phyloP scores from a whole-genome alignment of 2,888 invertebrate genomes.

The Hedychridium roseum region DNA sequence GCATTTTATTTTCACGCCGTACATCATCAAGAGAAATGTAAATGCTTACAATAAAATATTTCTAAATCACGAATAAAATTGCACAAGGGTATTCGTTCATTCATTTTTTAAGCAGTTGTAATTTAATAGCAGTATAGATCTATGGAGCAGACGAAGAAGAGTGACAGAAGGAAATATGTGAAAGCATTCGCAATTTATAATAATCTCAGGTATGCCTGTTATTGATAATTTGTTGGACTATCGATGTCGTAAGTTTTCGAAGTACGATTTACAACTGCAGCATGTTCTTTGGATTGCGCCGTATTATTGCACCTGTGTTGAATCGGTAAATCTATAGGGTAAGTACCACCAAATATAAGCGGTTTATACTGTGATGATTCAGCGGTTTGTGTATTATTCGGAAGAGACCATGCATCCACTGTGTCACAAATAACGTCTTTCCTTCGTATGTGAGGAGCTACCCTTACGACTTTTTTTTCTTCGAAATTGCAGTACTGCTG shows the following conservation, averaged over 20 bases:
- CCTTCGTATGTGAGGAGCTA: constrained; percentile 60
- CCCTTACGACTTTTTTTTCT: constrained; percentile 56
- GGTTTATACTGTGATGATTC: constrained; percentile 66
- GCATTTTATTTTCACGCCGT: no score
- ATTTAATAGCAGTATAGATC: no score
- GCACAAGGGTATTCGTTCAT: no score
- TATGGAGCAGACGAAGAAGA: no score
- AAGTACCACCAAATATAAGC: constrained; percentile 85
- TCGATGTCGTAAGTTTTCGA: constrained; percentile 68
- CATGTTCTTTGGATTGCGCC: constrained; percentile 16
- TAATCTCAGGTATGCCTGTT: constrained; percentile 16
- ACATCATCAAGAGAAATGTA: no score
- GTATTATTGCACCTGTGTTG: constrained; percentile 21
- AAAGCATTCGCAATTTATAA: no score
- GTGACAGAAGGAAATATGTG: no score
- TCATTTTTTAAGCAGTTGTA: no score
- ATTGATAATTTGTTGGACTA: constrained; percentile 60
- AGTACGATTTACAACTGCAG: constrained; percentile 30
- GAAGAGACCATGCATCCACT: constrained; percentile 69
- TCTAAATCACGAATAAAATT: no score
- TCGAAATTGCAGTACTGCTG: constrained; percentile 58
- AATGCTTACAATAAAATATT: no score
- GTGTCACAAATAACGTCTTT: constrained; percentile 70
- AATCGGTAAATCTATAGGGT: constrained; percentile 81
- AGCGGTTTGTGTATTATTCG: constrained; percentile 29